Base-by-base conservation (phyloP, 2,797 vertebrate species). In the Sebastes wilsoni region DNA sequence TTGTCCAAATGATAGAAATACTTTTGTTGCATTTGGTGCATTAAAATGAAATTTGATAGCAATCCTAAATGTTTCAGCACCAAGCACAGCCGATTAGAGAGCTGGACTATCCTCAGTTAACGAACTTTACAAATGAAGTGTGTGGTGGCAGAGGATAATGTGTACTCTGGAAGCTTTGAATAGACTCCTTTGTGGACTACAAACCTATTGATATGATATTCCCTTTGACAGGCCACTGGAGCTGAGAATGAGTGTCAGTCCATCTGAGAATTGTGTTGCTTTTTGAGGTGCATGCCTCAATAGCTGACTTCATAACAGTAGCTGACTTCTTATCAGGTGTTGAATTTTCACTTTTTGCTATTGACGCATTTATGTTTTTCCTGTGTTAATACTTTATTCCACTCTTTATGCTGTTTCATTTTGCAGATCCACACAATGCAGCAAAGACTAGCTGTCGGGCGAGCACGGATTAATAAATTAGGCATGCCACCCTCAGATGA, bases 241-340 rank as follows among this genome's bases (percentile, higher is more conserved):
- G 70, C 75, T 22, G 16, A 72, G 66, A 78, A 81, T 75, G 66
- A 75, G 55, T 82, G 77, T 75, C 52, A 70, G 70, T 76, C 23
- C 67, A 49, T 80, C 8, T 28, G 10, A 70, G 74, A 67, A 74
- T 77, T 62, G 70, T 66, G 75, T 73, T 65, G 10, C 54, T 76
- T 75, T 80, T 69, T 66, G 49, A 49, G 32, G 28, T 27, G 18
- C 32, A 28, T 36, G 36, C 64, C 27, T 71, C 66, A 61, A 36
- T 27, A 32, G 11, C 34, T 81, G 34, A 5, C 54, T 46, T 79
- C 23, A 28, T 49, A 42, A 42, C 66, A 61, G 52, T 27, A 32
- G 8, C 27, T 81, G 34, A 5, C 38, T 46, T 79, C 16, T 25
- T 49, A 27, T 76, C 38, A 49, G 4, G n/a, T 34, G 27, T 60